These are phyloP conservation scores for Heliconius ethilla DNA, from an alignment of 2,888 invertebrate genomes.

Conservation along the genomic window DNA sequence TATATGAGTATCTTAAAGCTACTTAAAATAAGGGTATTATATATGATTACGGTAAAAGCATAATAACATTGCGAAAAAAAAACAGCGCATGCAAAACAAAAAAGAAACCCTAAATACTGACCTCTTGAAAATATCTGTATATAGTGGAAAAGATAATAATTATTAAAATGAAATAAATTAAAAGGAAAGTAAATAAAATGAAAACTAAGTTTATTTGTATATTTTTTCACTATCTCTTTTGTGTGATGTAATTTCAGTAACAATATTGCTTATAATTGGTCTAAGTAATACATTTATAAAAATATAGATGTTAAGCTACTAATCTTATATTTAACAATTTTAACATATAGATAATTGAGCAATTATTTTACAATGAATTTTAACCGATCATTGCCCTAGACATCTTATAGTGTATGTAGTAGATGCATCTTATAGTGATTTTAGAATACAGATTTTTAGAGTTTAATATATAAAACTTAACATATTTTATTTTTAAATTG, in stretches of 20 bases:
- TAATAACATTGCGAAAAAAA: neutral
- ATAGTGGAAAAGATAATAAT: constrained; percentile 43
- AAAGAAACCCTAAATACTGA: constrained; percentile 53
- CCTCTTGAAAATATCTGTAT: constrained; percentile 54
- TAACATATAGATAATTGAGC: neutral
- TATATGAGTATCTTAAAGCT: neutral
- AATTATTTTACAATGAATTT: neutral
- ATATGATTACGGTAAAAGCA: neutral
- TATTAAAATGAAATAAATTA: constrained; percentile 22
- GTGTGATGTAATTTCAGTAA: neutral
- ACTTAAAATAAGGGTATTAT: constrained; percentile 2
- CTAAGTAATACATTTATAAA: neutral
- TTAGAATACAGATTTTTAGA: neutral
- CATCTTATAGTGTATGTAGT: too few relatives aligned
- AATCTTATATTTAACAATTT: neutral
- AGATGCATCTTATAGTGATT: neutral
- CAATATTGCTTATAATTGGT: neutral
- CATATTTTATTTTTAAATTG: neutral
- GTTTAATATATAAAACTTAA: neutral
- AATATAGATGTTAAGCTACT: neutral
- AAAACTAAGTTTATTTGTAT: constrained; percentile 18
- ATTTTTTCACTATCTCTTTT: neutral
- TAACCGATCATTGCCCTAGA: neutral
- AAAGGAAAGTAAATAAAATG: constrained; percentile 21
- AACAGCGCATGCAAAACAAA: constrained; percentile 24